Evolutionary conservation across 2,888 invertebrate genomes (phyloP).

Genomic region (Oscheius sp.): DNA sequence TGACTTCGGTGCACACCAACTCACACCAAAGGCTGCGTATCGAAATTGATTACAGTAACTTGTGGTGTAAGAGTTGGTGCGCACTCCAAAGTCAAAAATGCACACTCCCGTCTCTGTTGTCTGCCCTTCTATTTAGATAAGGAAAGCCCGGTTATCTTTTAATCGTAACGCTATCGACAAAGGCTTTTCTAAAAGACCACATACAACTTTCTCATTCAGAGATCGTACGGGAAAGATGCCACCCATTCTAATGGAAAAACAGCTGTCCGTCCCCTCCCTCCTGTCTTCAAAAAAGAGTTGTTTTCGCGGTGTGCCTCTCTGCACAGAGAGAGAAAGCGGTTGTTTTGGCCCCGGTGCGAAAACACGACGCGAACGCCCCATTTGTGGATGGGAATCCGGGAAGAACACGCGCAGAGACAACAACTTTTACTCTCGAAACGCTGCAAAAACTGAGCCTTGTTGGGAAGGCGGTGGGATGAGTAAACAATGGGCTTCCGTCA

Average conservation of each 20-base stretch:
- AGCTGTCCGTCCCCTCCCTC: not conserved
- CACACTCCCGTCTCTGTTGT: too few relatives aligned
- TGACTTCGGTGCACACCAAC: too few relatives aligned
- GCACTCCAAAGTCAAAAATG: too few relatives aligned
- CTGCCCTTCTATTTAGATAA: too few relatives aligned
- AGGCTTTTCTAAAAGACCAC: too few relatives aligned
- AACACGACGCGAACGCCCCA: constrained; percentile 31
- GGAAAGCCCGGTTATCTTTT: too few relatives aligned
- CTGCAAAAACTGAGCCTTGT: not conserved
- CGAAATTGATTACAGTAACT: too few relatives aligned
- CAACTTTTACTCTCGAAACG: not conserved
- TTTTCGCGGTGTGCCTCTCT: constrained; percentile 14
- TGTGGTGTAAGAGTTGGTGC: too few relatives aligned
- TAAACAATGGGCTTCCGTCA: constrained; percentile 3
- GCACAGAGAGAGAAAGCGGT: constrained; percentile 8
- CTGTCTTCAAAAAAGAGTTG: not conserved
- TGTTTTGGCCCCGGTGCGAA: constrained; percentile 22
- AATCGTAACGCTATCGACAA: too few relatives aligned
- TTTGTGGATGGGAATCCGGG: constrained; percentile 22
- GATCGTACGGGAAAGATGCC: not conserved
- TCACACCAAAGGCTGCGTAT: too few relatives aligned
- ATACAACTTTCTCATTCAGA: not conserved
- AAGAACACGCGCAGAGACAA: not conserved
- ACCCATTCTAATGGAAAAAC: not conserved
- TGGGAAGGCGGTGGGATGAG: not conserved